A percentile compares a stretch with the other conserved stretches of the same genome.
Conservation (phyloP, 2,113 vertebrate species). For the Psettodes erumei region DNA sequence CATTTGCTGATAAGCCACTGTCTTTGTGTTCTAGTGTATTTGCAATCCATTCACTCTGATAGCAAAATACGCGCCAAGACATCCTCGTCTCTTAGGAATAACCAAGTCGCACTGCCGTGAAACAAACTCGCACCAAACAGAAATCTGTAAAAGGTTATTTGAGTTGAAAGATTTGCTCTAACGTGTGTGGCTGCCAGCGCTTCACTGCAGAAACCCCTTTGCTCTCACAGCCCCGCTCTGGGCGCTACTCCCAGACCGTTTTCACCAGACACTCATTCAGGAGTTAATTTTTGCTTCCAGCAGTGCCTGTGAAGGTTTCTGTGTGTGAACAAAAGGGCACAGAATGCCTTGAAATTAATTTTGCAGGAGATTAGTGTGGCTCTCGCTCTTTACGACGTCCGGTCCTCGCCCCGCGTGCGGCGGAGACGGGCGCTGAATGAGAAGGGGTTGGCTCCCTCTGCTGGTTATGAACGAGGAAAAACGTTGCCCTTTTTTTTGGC, state of each 20-base stretch:
- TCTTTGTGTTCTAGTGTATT: not conserved
- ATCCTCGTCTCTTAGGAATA: not conserved
- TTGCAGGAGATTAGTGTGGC: constrained; percentile 65
- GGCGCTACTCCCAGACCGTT: constrained; percentile 42
- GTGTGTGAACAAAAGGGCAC: constrained; percentile 66
- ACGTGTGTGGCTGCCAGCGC: constrained; percentile 39
- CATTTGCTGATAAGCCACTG: not conserved
- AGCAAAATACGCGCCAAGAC: not conserved
- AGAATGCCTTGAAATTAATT: constrained; percentile 74
- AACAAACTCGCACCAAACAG: not conserved
- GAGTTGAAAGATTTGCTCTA: constrained; percentile 28
- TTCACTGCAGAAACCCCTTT: constrained; percentile 27
- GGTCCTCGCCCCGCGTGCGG: constrained; percentile 35
- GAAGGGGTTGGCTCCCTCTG: constrained; percentile 66
- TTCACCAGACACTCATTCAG: constrained; percentile 69
- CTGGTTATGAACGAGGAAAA: constrained; percentile 36
- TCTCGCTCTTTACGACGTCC: constrained; percentile 53
- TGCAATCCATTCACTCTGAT: not conserved
- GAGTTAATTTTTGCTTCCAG: constrained; percentile 68
- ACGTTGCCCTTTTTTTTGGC: not conserved
- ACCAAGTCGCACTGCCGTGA: not conserved
- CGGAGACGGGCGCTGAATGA: not conserved
- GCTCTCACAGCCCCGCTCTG: constrained; percentile 15
- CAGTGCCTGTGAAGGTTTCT: constrained; percentile 41
- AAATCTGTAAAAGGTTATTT: constrained; percentile 20